These are phyloP conservation scores for Rotaria sp. DNA, from an alignment of 2,888 invertebrate species.

Conservation along the genomic window DNA sequence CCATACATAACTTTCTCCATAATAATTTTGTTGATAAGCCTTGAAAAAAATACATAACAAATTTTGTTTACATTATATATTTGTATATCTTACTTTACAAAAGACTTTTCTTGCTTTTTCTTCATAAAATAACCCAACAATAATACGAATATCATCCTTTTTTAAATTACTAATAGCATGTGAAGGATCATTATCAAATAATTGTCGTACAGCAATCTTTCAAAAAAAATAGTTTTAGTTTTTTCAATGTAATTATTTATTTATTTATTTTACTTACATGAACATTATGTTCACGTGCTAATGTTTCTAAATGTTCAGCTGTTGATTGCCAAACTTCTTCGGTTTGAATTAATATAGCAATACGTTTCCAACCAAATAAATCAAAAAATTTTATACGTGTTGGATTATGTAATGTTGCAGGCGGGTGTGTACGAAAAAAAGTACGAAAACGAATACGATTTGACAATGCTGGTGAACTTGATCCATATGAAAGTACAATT, in stretches of 20 bases:
- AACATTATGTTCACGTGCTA: constrained; percentile 45
- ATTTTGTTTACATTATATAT: constrained; percentile 29
- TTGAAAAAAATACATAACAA: constrained; percentile 43
- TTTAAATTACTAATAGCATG: constrained; percentile 85
- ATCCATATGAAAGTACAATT: constrained; percentile 95
- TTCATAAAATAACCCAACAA: constrained; percentile 95
- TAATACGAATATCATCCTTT: constrained; percentile 90
- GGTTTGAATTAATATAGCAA: constrained; percentile 93
- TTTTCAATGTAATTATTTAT: neutral
- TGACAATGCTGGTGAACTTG: constrained; percentile 92
- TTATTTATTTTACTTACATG: neutral
- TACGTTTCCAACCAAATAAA: constrained; percentile 91
- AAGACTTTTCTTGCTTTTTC: constrained; percentile 89
- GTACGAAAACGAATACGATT: constrained; percentile 94
- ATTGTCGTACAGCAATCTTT: constrained; percentile 89
- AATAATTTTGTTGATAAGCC: constrained; percentile 78
- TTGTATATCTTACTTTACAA: constrained; percentile 67
- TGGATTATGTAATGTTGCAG: constrained; percentile 96
- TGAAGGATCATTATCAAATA: constrained; percentile 88
- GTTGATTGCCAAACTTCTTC: constrained; percentile 76
- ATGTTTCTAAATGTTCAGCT: constrained; percentile 40
- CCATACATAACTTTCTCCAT: constrained; percentile 94
- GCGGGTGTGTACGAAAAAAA: constrained; percentile 94
- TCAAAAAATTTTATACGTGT: constrained; percentile 90
- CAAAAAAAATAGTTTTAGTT: constrained; percentile 65